Conservation (phyloP, 2,888 invertebrate genomes). For the Cremastinae sp. region DNA sequence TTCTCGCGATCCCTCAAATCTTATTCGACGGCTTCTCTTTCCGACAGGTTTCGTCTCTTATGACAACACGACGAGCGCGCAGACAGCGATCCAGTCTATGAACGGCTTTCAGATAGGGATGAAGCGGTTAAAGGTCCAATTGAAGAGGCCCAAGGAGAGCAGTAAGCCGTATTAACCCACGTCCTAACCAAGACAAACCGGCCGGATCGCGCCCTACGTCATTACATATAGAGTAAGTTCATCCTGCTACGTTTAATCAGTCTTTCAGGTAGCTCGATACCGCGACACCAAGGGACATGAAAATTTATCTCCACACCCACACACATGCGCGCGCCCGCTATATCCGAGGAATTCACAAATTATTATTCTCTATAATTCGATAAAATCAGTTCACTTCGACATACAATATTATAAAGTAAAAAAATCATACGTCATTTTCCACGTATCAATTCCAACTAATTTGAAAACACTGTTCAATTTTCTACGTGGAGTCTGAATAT, state of each 20-base stretch:
- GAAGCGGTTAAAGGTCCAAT: slow-evolving; percentile 99
- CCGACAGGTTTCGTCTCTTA: slow-evolving; percentile 98
- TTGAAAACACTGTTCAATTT: too few relatives aligned
- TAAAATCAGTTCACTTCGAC: too few relatives aligned
- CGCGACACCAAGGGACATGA: too few relatives aligned
- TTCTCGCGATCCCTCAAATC: slow-evolving; percentile 23
- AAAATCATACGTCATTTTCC: too few relatives aligned
- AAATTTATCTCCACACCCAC: too few relatives aligned
- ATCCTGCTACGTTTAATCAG: background rate
- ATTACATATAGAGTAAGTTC: slow-evolving; percentile 77
- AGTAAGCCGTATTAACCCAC: slow-evolving; percentile 97
- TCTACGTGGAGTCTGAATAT: too few relatives aligned
- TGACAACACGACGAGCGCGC: slow-evolving; percentile 98
- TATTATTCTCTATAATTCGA: too few relatives aligned
- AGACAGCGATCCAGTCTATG: slow-evolving; percentile 99
- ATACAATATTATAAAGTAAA: too few relatives aligned
- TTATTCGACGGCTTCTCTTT: slow-evolving; percentile 63
- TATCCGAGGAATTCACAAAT: too few relatives aligned
- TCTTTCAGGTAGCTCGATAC: too few relatives aligned
- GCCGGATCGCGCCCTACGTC: slow-evolving; percentile 77
- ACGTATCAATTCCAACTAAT: too few relatives aligned
- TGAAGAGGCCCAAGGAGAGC: slow-evolving; percentile 99
- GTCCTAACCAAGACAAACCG: slow-evolving; percentile 83
- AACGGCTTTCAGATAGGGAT: slow-evolving; percentile 99
- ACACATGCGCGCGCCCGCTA: too few relatives aligned